Conservation (phyloP, 2,113 vertebrate genomes). For the Tamias sibiricus region DNA sequence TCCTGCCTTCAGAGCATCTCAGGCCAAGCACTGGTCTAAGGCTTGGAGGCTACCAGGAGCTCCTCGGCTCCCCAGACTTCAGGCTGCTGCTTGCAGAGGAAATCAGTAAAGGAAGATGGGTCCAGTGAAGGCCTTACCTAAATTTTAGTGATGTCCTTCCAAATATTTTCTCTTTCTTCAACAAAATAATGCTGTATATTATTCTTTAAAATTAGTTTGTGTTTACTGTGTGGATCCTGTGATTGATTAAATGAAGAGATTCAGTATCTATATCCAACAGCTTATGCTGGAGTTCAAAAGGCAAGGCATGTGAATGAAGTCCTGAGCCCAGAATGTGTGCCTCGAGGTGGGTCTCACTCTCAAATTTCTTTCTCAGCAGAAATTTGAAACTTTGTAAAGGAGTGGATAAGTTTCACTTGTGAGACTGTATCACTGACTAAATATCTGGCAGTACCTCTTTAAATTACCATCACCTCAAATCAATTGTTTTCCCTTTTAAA, state of each 20-base stretch:
- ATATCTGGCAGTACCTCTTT: not conserved
- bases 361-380: not conserved
- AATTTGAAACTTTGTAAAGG: not conserved
- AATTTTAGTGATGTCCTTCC: not conserved
- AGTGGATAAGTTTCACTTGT: not conserved
- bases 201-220: not conserved
- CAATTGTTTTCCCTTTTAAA: not conserved
- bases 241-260: not conserved
- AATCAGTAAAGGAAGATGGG: not conserved
- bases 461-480: not conserved
- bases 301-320: not conserved
- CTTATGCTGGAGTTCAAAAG: not conserved
- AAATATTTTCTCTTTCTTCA: conserved; percentile 8
- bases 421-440: not conserved
- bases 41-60: not conserved
- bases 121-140: not conserved
- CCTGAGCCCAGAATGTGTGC: not conserved
- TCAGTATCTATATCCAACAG: not conserved
- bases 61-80: not conserved
- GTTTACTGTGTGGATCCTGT: not conserved
- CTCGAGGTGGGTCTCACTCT: not conserved
- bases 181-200: not conserved
- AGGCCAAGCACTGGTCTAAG: not conserved
- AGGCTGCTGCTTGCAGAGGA: not conserved
- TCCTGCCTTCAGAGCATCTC: not conserved